These are phyloP conservation scores for Mionectes macconnelli DNA, from an alignment of 2,113 vertebrate genomes.

Conservation along the genomic window DNA sequence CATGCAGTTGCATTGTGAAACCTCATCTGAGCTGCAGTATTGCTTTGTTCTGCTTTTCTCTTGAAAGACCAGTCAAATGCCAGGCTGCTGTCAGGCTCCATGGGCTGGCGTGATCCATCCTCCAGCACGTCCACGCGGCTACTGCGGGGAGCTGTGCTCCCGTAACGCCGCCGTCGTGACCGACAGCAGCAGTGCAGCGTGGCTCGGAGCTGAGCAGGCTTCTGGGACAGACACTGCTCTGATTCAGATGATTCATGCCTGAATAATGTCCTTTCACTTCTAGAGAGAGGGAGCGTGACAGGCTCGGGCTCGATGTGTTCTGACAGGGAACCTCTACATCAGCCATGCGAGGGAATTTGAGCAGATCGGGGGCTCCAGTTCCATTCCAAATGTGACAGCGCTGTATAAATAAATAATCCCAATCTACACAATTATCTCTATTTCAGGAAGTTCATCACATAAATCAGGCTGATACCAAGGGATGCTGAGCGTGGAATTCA, in stretches of 20 bases:
- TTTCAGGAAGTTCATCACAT: not conserved
- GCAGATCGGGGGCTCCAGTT: not conserved
- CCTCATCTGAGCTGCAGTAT: not conserved
- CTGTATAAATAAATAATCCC: slow-evolving; percentile 30
- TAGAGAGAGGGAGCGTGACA: not conserved
- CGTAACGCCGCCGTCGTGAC: rapidly evolving
- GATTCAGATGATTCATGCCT: not conserved
- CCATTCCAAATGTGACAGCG: not conserved
- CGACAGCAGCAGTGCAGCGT: not conserved
- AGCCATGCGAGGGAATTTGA: not conserved
- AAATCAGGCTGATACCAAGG: not conserved
- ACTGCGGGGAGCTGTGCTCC: not conserved
- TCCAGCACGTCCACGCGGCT: not conserved
- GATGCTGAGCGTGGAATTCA: not conserved
- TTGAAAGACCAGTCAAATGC: not conserved
- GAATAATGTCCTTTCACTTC: slow-evolving; percentile 42
- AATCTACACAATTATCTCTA: slow-evolving; percentile 12
- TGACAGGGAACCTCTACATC: slow-evolving; percentile 32
- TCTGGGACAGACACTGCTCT: not conserved
- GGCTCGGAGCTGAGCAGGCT: not conserved
- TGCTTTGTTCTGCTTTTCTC: not conserved
- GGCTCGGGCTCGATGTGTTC: not conserved
- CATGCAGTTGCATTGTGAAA: not conserved
- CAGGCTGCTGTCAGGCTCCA: not conserved
- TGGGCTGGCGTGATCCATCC: not conserved